phyloP scores from a whole-genome alignment of 2,888 invertebrate genomes.

The Habroteleia sp. region DNA sequence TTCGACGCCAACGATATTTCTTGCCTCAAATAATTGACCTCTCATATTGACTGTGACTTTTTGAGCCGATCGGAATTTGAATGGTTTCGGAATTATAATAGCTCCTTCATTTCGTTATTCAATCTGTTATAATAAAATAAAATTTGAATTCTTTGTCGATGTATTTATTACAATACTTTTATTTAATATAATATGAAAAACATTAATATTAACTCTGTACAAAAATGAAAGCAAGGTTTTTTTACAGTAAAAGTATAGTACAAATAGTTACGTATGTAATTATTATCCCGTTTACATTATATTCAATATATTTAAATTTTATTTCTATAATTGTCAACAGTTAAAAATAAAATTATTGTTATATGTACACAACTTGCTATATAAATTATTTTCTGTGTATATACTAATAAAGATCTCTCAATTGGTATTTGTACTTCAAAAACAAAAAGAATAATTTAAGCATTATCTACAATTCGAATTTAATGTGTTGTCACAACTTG shows the following conservation, averaged over 20 bases:
- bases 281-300: constrained; percentile 34
- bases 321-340: constrained; percentile 45
- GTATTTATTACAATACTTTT: constrained; percentile 25
- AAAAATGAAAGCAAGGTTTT: constrained; percentile 23
- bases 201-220: constrained; percentile 16
- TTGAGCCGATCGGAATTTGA: constrained; percentile 8
- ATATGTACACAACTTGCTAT: constrained; percentile 46
- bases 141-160: constrained; percentile 26
- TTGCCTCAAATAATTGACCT: constrained; percentile 53
- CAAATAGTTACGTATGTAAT: constrained; percentile 27
- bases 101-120: constrained; percentile 6
- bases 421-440: constrained; percentile 35
- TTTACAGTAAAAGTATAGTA: constrained; percentile 33
- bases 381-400: constrained; percentile 40
- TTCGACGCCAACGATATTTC: too few relatives aligned
- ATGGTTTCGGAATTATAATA: constrained; percentile 8
- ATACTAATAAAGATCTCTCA: constrained; percentile 28
- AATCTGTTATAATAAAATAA: constrained; percentile 18
- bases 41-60: constrained; percentile 40
- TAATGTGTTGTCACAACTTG: constrained; percentile 39
- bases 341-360: constrained; percentile 43
- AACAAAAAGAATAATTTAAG: constrained; percentile 36
- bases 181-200: constrained; percentile 5
- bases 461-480: constrained; percentile 49
- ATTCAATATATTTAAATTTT: constrained; percentile 24